These are phyloP conservation scores for Aromia moschata DNA, from an alignment of 2,888 invertebrate genomes.

Conservation along the genomic window DNA sequence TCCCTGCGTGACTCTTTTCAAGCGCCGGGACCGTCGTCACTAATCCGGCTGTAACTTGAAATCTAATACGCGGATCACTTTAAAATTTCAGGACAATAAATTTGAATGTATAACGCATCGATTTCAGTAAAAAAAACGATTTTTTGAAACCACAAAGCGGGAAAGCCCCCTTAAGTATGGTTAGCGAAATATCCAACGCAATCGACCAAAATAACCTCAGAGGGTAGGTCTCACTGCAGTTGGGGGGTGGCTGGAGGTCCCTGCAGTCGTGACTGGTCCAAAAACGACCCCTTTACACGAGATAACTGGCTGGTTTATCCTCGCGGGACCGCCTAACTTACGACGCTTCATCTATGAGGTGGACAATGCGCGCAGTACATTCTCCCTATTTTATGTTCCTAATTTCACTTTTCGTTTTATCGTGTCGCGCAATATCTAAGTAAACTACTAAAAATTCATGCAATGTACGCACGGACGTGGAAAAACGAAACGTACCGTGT, in stretches of 20 bases:
- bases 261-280: slow-evolving; percentile 35
- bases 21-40: too few species aligned
- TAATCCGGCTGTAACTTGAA: too few species aligned
- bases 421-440: slow-evolving; percentile 20
- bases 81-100: too few species aligned
- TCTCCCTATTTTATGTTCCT: slow-evolving; percentile 33
- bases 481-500: slow-evolving; percentile 16
- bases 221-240: too few species aligned
- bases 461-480: slow-evolving; percentile 11
- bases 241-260: slow-evolving; percentile 29
- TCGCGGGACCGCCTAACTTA: slow-evolving; percentile 28
- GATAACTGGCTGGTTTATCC: slow-evolving; percentile 29
- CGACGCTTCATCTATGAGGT: slow-evolving; percentile 37
- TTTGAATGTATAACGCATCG: too few species aligned
- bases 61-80: too few species aligned
- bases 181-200: too few species aligned
- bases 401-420: slow-evolving; percentile 37
- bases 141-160: too few species aligned
- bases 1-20: too few species aligned
- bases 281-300: slow-evolving; percentile 29
- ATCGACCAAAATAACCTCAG: too few species aligned
- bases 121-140: too few species aligned
- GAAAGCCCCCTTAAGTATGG: too few species aligned
- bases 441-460: slow-evolving; percentile 30
- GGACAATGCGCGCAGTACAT: slow-evolving; percentile 39